Evolutionary conservation across 2,797 vertebrate species (phyloP).

Genomic region (Fistularia commersonii): DNA sequence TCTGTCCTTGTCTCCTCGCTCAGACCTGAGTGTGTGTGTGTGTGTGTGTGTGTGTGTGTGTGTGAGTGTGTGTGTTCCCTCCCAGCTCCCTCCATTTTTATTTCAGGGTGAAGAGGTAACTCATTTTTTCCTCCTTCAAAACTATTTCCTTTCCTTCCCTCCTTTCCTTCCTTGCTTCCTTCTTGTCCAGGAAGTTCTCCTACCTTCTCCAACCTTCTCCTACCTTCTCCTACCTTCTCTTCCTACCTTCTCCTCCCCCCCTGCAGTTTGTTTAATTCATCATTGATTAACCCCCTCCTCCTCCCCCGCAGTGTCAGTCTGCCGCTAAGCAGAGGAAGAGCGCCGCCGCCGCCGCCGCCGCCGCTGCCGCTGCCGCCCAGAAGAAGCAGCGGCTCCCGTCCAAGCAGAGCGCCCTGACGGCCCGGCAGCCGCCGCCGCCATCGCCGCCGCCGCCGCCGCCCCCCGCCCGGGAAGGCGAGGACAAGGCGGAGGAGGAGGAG

Average conservation of each 20-base stretch:
- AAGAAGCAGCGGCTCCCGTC: conserved; percentile 60
- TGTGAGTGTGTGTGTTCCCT: conserved; percentile 13
- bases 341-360: conserved; percentile 55
- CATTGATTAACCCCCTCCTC: conserved; percentile 1
- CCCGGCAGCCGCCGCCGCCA: background rate
- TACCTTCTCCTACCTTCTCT: conserved; percentile 6
- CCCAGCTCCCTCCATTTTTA: conserved; percentile 5
- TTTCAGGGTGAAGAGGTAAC: conserved; percentile 38
- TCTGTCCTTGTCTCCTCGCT: conserved; percentile 21
- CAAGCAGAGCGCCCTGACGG: conserved; percentile 46
- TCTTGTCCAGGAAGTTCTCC: conserved; percentile 27
- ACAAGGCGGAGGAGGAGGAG: conserved; percentile 54
- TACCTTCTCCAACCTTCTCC: conserved; percentile 5
- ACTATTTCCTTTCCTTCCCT: conserved; percentile 34
- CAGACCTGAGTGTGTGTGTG: too few relatives aligned
- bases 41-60: conserved; percentile 11
- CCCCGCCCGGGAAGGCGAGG: conserved; percentile 27
- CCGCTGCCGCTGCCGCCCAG: too few relatives aligned
- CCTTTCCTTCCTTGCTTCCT: conserved; percentile 29
- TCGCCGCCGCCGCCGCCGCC: conserved; percentile 2
- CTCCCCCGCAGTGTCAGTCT: conserved; percentile 67
- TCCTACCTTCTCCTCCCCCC: conserved; percentile 19
- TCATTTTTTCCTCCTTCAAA: conserved; percentile 7
- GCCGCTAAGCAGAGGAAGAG: conserved; percentile 75
- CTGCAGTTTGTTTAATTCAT: too few relatives aligned